phyloP scores from a whole-genome alignment of 2,888 invertebrate genomes.

The Drosophila tanythrix region DNA sequence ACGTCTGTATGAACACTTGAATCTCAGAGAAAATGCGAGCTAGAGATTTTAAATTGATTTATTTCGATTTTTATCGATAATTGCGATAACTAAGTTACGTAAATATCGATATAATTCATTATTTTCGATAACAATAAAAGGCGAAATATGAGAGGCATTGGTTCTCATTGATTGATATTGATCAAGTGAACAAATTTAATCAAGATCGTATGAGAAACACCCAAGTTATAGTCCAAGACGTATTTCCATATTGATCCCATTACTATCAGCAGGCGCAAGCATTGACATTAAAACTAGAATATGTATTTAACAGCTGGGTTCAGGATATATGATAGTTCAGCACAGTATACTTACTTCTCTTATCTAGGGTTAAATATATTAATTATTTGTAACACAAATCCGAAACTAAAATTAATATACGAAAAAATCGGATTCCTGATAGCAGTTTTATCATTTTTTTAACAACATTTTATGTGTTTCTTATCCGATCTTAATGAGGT shows the following conservation, averaged over 20 bases:
- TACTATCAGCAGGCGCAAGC: neutral
- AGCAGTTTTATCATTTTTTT: neutral
- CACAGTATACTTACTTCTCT: too few species aligned
- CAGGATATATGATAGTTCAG: neutral
- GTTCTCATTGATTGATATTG: neutral
- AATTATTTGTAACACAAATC: neutral
- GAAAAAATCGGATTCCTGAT: neutral
- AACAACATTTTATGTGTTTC: too few species aligned
- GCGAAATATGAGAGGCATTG: neutral
- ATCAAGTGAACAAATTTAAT: neutral
- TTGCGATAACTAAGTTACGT: neutral
- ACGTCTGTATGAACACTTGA: neutral
- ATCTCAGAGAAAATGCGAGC: neutral
- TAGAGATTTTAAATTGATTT: neutral
- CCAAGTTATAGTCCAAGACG: neutral
- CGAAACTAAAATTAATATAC: neutral
- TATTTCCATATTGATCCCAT: neutral
- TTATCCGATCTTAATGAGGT: neutral
- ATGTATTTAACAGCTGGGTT: neutral
- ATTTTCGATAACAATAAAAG: neutral
- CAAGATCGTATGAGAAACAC: neutral
- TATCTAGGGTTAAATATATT: neutral
- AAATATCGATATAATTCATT: neutral
- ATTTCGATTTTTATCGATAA: neutral
- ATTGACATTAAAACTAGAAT: neutral